Evolutionary conservation across 2,113 vertebrate genomes (phyloP), one percentile per base, ranked within the genome.

Genomic region (Pteruthius melanotis): DNA sequence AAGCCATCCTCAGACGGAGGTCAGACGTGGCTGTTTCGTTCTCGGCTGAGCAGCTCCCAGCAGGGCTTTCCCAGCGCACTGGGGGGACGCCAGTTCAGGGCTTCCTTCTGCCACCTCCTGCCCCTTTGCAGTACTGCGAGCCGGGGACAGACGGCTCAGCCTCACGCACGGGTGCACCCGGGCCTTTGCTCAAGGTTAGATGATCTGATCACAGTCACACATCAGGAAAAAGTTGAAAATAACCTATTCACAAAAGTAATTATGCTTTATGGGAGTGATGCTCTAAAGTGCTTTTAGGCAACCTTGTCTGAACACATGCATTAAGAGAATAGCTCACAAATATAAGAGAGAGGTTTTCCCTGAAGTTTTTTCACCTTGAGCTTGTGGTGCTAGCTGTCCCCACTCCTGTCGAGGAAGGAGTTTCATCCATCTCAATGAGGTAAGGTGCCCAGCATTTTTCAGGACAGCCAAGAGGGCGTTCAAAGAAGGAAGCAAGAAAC

Each of bases 81-180:
- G 42, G 37, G 75, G 61, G 14, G 35, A 69, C 84, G 37, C 33
- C 49, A 35, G 90, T 93, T 37, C 81, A 69, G 89, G 77, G 92
- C 87, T 95, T 96, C 92, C 70, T 96, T 79, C 83, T 96, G 96
- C 95, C 97, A 93, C 45, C 95, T 95, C 16, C 83, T 95, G 69
- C 64, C 83, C 64, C 85, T 77, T 42, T 4, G 24, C 47, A 93
- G 95, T 93, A 96, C 19, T 90, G 93, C 75, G 72, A 65, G 33
- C 74, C 2, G 31, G 42, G 31, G 69, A 4, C 21, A 10, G 20
- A 7, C 0, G 1, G 21, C 4, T 39, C 50, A 39, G 57, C 40
- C n/a, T 47, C 49, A 7, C 1, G 42, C 8, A 1, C 26, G 4
- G 15, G 5, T 24, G 57, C 22, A 52, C 11, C 64, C 10, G 24